phyloP scores from a whole-genome alignment of 92 coral and sea anemone genomes.

The Porites lobata region DNA sequence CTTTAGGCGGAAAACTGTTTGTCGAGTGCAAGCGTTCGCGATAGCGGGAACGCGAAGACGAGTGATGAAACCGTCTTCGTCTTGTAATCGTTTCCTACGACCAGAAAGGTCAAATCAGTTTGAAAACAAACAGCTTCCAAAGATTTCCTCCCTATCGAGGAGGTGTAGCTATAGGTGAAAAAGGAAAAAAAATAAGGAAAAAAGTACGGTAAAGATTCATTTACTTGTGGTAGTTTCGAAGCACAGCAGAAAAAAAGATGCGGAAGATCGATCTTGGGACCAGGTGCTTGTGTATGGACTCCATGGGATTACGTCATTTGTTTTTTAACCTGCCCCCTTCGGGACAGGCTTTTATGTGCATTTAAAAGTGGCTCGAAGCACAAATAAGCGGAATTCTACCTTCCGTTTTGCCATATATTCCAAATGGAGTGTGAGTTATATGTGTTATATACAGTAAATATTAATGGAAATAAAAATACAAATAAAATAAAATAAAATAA shows the following conservation, averaged over 20 bases:
- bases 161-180: conserved; percentile 8
- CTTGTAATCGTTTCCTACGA: conserved; percentile 3
- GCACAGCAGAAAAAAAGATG: conserved; percentile 8
- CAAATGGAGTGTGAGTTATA: too few relatives aligned
- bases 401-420: neutral
- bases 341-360: neutral
- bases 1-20: neutral
- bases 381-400: neutral
- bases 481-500: too few relatives aligned
- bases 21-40: neutral
- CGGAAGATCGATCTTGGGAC: neutral
- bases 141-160: neutral
- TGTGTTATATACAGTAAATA: neutral
- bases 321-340: neutral
- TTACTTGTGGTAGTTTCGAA: conserved; percentile 13
- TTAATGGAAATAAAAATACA: too few relatives aligned
- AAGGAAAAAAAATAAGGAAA: neutral
- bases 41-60: conserved; percentile 6
- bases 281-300: neutral
- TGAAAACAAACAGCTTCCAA: conserved; percentile 10
- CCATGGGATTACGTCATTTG: neutral
- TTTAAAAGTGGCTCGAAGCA: neutral
- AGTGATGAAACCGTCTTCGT: neutral
- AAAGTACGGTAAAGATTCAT: neutral
- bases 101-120: neutral